phyloP scores from a whole-genome alignment of 2,888 invertebrate genomes.

The Cordilura impudica region DNA sequence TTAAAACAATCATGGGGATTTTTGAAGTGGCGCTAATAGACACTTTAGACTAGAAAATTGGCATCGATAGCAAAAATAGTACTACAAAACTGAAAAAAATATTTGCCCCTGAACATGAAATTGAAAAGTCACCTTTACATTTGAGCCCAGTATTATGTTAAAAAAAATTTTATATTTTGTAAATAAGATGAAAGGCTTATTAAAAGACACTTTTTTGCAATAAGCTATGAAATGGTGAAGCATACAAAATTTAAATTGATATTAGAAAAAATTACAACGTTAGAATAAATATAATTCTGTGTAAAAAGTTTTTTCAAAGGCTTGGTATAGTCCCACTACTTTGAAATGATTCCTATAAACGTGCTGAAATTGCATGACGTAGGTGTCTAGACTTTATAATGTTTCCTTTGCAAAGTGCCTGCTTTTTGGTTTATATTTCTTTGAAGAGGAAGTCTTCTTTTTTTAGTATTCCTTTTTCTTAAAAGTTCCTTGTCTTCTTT shows the following conservation, averaged over 20 bases:
- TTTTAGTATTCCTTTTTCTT: slow-evolving; percentile 9
- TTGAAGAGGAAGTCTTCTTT: neutral
- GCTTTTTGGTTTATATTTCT: slow-evolving; percentile 20
- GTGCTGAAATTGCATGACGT: slow-evolving; percentile 69
- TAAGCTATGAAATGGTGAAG: neutral
- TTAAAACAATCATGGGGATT: no score
- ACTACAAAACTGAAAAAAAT: no score
- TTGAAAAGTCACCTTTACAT: no score
- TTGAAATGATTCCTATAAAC: slow-evolving; percentile 18
- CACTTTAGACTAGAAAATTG: no score
- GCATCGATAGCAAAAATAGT: no score
- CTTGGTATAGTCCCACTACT: no score
- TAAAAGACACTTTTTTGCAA: no score
- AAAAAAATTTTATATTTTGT: no score
- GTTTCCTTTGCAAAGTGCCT: slow-evolving; percentile 67
- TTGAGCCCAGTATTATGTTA: no score
- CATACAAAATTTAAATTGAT: neutral
- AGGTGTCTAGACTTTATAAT: slow-evolving; percentile 75
- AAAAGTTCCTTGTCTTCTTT: neutral
- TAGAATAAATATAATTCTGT: neutral
- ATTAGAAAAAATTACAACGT: neutral
- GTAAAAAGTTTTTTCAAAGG: neutral
- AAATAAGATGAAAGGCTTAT: no score
- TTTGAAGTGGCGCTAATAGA: no score
- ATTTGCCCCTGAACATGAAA: no score